Percentiles rank a stretch among this genome's conserved stretches.
Evolutionary conservation across 2,888 invertebrate genomes (phyloP).

Genomic region (Sclerodermus sp.): DNA sequence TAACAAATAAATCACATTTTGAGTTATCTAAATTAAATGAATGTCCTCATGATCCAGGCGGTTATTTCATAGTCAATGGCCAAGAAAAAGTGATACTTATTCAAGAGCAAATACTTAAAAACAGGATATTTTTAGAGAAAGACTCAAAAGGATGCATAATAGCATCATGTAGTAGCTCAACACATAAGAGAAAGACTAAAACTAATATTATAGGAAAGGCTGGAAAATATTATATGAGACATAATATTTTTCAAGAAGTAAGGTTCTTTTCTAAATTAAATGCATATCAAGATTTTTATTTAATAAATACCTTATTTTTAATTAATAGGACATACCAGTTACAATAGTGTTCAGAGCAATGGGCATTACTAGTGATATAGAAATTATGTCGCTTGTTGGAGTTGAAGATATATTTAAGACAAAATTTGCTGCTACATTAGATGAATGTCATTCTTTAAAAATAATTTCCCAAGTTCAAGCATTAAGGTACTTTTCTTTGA

Average conservation of each 20-base stretch:
- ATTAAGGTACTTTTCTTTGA: slow-evolving; percentile 62
- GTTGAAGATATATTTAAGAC: slow-evolving; percentile 76
- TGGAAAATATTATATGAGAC: slow-evolving; percentile 88
- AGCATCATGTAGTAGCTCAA: slow-evolving; percentile 85
- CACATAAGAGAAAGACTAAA: slow-evolving; percentile 95
- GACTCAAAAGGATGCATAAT: slow-evolving; percentile 81
- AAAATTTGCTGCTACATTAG: slow-evolving; percentile 82
- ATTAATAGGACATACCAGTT: slow-evolving; percentile 83
- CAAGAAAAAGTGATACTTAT: slow-evolving; percentile 93
- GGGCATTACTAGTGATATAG: slow-evolving; percentile 90
- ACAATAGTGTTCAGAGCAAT: slow-evolving; percentile 94
- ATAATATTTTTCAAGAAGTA: slow-evolving; percentile 94
- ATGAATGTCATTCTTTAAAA: slow-evolving; percentile 84
- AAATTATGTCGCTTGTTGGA: slow-evolving; percentile 86
- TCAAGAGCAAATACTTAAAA: slow-evolving; percentile 96
- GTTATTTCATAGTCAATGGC: slow-evolving; percentile 95
- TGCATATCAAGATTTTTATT: not conserved
- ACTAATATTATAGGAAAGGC: slow-evolving; percentile 89
- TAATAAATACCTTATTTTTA: not conserved
- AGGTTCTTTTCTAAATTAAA: slow-evolving; percentile 37
- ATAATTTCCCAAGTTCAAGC: slow-evolving; percentile 90
- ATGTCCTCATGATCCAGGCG: slow-evolving; percentile 99
- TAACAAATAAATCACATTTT: slow-evolving; percentile 84
- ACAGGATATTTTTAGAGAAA: slow-evolving; percentile 95
- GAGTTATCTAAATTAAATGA: slow-evolving; percentile 94